Evolutionary conservation across 1,140 invertebrate species (phyloP), one percentile per base, ranked within the genome.

Genomic region (Harpegnathos saltator): DNA sequence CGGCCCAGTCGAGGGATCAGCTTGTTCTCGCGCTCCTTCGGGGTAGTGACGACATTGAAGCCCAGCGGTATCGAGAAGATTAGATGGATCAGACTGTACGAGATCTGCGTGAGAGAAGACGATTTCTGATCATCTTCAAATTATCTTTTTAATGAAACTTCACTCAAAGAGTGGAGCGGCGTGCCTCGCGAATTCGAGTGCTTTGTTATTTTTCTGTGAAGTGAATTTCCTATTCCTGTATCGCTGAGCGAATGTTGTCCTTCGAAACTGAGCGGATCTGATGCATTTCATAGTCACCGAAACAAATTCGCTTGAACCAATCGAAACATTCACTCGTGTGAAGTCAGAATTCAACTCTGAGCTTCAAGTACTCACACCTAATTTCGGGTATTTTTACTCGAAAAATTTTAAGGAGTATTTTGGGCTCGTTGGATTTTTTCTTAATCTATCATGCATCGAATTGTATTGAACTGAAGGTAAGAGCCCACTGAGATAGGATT

Each of bases 31-130:
- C 92, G 92, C 58, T 95, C 93, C 54, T 92, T 90, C 3, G 88
- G 48, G 0, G 91, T 90, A 14, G 90, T 91, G 22, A 86, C 86
- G 54, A 85, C 78, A 12, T 91, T 89, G 44, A 95, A 90, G 24
- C 92, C 92, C 62, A 95, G 84, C 7, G 95, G 93, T 4, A 89
- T 65, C 5, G 86, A 89, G 84, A 95, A 95, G 68, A 95, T 92
- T 15, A 93, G 82, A 82, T 94, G 91, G 48, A 95, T 89, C 44
- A 95, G 80, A 15, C 88, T 90, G 48, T 93, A 95, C 1, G 94
- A 93, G 69, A 85, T 77, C 95, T 95, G 82, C 48, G 22, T 17
- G 65, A 19, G 69, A 17, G 48, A 15, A 84, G 33, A 56, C 0
- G 1, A 72, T 69, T 11, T 0, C 19, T 85, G 72, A 19, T 1